Evolutionary conservation across 1,140 invertebrate species (phyloP).

Genomic region (Pseudobourletiella spinata): DNA sequence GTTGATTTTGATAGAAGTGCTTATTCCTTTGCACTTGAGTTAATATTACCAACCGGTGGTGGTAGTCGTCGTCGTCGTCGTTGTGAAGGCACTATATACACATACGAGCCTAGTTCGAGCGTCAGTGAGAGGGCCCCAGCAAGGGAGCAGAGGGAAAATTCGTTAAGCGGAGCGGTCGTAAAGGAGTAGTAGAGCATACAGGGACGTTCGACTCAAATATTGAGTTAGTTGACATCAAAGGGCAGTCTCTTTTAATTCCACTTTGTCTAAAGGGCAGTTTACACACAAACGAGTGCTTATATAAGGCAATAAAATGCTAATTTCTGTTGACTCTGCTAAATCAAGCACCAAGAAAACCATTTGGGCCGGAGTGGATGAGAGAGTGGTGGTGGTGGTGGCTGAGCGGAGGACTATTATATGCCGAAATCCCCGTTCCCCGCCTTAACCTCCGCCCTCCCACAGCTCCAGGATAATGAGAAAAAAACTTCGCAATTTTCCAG

Average conservation of each 20-base stretch:
- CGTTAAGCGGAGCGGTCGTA: no score
- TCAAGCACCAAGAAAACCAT: conserved; percentile 27
- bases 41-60: neutral
- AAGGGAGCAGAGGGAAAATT: neutral
- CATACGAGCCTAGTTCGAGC: no score
- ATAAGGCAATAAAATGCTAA: conserved; percentile 37
- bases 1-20: conserved; percentile 19
- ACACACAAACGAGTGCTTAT: conserved; percentile 28
- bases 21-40: neutral
- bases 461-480: conserved; percentile 17
- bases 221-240: conserved; percentile 37
- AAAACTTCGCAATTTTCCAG: conserved; percentile 34
- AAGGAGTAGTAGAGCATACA: no score
- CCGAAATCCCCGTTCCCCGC: neutral
- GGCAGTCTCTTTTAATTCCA: conserved; percentile 34
- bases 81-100: no score
- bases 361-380: neutral
- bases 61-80: no score
- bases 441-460: neutral
- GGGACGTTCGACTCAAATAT: conserved; percentile 35
- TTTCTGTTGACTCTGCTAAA: conserved; percentile 34
- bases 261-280: conserved; percentile 35
- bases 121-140: no score
- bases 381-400: no score
- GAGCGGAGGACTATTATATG: no score